phyloP scores from a whole-genome alignment of 1,140 invertebrate genomes.

The Leptopilina clavipes region DNA sequence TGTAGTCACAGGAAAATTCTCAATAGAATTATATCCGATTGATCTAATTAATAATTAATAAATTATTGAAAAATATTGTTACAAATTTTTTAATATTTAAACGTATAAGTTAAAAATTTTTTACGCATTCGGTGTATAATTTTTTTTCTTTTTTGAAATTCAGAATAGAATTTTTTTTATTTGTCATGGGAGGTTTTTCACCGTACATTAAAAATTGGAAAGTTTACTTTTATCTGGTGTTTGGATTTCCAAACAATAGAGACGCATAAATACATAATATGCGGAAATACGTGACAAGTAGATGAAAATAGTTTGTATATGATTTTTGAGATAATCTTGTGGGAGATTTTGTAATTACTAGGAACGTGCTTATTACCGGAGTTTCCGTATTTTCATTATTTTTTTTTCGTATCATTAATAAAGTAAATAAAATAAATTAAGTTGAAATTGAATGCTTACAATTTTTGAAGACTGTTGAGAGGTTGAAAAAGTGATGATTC shows the following conservation, averaged over 20 bases:
- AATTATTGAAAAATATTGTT: constrained; percentile 14
- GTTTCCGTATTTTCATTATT: constrained; percentile 26
- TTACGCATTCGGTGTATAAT: too few species aligned
- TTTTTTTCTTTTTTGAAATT: not conserved
- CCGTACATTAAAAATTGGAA: too few species aligned
- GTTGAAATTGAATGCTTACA: constrained; percentile 68
- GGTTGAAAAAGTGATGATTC: constrained; percentile 58
- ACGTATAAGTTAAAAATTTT: too few species aligned
- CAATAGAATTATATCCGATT: constrained; percentile 64
- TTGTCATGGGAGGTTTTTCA: not conserved
- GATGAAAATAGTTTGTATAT: constrained; percentile 4
- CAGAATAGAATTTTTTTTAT: not conserved
- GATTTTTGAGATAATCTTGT: not conserved
- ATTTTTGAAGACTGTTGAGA: constrained; percentile 59
- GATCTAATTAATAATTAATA: constrained; percentile 52
- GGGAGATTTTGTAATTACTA: not conserved
- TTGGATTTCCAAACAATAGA: not conserved
- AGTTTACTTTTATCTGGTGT: not conserved
- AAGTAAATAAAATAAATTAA: not conserved
- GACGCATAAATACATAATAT: constrained; percentile 14
- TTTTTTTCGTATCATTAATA: not conserved
- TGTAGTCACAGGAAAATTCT: constrained; percentile 52
- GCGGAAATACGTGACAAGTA: constrained; percentile 37
- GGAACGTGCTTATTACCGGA: not conserved
- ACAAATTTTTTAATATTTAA: constrained; percentile 13